Evolutionary conservation across 2,113 vertebrate genomes (phyloP).

Genomic region (Lagenorhynchus albirostris): DNA sequence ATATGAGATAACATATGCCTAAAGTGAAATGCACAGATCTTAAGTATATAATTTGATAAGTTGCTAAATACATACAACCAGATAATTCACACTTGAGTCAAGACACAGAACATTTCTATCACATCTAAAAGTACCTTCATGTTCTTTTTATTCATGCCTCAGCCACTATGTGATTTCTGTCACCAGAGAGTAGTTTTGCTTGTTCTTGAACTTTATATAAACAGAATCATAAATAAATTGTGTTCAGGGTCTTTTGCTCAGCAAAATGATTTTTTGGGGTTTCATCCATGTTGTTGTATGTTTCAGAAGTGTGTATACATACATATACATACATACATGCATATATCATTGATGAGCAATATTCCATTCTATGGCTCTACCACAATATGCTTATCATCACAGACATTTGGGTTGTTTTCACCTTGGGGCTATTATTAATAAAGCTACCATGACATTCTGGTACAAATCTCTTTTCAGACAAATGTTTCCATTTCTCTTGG

Average conservation of each 20-base stretch:
- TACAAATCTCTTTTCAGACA: not conserved
- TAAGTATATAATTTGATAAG: not conserved
- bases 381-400: not conserved
- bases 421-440: not conserved
- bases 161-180: not conserved
- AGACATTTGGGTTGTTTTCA: not conserved
- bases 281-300: not conserved
- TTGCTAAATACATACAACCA: not conserved
- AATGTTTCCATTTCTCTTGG: not conserved
- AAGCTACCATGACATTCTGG: not conserved
- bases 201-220: not conserved
- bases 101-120: not conserved
- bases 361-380: not conserved
- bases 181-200: not conserved
- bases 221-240: not conserved
- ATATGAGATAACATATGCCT: not conserved
- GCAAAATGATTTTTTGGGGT: not conserved
- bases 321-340: not conserved
- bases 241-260: not conserved
- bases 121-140: not conserved
- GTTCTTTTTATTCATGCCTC: no score
- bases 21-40: not conserved
- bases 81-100: not conserved
- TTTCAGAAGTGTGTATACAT: not conserved
- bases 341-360: not conserved